phyloP scores from a whole-genome alignment of 2,113 vertebrate species.

The Salvelinus sp. region DNA sequence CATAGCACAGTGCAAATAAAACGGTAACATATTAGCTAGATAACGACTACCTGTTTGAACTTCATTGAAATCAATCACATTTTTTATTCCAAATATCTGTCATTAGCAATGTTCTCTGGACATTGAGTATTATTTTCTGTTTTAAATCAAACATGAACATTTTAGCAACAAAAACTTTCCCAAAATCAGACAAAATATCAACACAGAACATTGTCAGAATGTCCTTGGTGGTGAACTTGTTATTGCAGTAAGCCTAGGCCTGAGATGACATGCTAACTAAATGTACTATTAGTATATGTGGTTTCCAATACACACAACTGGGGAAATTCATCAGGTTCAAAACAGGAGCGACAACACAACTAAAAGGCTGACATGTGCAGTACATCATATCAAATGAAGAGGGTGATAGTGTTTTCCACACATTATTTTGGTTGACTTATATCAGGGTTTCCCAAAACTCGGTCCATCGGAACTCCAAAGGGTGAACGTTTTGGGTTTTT shows the following conservation, averaged over 20 bases:
- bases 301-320: too few relatives aligned
- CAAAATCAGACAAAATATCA: background rate
- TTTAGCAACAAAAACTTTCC: background rate
- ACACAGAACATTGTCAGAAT: constrained; percentile 7
- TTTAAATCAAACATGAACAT: background rate
- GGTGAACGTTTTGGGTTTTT: background rate
- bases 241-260: background rate
- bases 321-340: background rate
- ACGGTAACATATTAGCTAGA: too few relatives aligned
- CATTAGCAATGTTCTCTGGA: background rate
- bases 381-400: constrained; percentile 34
- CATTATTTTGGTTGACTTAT: too few relatives aligned
- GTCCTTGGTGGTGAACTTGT: background rate
- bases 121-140: background rate
- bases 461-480: too few relatives aligned
- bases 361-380: constrained; percentile 2
- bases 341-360: background rate
- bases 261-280: background rate
- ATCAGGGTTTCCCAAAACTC: too few relatives aligned
- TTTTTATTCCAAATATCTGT: background rate
- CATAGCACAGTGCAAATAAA: too few relatives aligned
- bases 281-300: background rate
- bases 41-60: background rate
- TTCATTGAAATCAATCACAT: background rate
- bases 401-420: background rate